Evolutionary conservation across 1,140 invertebrate species (phyloP).

Genomic region (Dreissena polymorpha): DNA sequence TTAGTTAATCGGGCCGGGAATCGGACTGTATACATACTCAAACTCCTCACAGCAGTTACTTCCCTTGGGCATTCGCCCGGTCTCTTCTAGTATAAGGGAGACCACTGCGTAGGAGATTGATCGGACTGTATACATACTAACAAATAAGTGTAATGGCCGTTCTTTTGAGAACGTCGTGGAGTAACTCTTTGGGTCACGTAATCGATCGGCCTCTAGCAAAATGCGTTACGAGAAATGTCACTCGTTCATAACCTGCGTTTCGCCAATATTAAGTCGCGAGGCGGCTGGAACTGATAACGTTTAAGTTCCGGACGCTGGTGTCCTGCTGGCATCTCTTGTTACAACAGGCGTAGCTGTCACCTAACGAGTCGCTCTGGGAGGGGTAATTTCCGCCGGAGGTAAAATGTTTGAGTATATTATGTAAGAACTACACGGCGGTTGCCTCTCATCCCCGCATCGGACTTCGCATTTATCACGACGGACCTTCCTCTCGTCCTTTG

Average conservation of each 20-base stretch:
- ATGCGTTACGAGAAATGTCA: slow-evolving; percentile 70
- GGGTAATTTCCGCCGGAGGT: background rate
- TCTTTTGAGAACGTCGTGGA: slow-evolving; percentile 54
- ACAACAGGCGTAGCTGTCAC: slow-evolving; percentile 67
- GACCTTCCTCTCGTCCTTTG: slow-evolving; percentile 59
- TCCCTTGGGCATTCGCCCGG: no score
- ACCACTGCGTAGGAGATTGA: no score
- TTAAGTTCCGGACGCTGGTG: background rate
- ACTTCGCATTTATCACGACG: slow-evolving; percentile 67
- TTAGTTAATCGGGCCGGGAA: no score
- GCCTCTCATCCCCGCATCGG: slow-evolving; percentile 34
- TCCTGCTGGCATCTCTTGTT: slow-evolving; percentile 61
- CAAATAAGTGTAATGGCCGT: slow-evolving; percentile 39
- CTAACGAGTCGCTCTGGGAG: slow-evolving; percentile 59
- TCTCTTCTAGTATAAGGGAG: no score
- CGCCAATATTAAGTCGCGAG: slow-evolving; percentile 67
- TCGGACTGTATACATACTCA: no score
- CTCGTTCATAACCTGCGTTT: slow-evolving; percentile 73
- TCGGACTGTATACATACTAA: no score
- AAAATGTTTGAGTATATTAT: slow-evolving; percentile 7
- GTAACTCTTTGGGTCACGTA: slow-evolving; percentile 49
- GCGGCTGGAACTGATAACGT: slow-evolving; percentile 56
- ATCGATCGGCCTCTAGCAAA: slow-evolving; percentile 57
- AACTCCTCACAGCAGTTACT: no score
- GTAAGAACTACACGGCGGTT: slow-evolving; percentile 32